Base-by-base conservation (phyloP, 2,888 invertebrate species). In the Drosophila formosana region DNA sequence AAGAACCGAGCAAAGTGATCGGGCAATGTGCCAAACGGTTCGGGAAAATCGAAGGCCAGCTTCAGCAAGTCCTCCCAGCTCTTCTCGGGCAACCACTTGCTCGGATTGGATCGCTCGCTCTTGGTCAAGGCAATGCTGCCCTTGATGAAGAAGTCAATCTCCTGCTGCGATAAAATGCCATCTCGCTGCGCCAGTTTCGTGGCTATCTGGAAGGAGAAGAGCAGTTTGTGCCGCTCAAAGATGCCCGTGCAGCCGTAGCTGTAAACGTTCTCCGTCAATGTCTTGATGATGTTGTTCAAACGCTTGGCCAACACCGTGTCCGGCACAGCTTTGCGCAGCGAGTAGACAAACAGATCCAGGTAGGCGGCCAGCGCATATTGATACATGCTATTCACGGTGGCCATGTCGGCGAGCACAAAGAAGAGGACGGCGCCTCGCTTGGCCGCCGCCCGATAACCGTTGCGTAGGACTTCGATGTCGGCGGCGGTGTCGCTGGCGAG, bases 201-300 rank as follows among this genome's bases (percentile, higher is more conserved):
- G 68, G 97, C 95, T 93, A 98, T 97, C 95, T 97, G 97, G 92
- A 98, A 97, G 0, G 98, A 98, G 91, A 95, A 98, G 25, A 98
- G 93, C 34, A 98, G 93, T 91, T 98, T 98, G 93, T 98, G 98
- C 46, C 95, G 95, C 91, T 98, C 97, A 92, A 98, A 98, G 78
- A 98, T 96, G 56, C 98, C 97, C 28, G 97, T 97, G 87, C 98
- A 98, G 2, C 97, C 98, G 83, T 97, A 98, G 87, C 96, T 96
- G 88, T 98, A 98, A 0, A 98, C 95, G 89, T 96, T 97, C 88
- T 96, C 96, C 0, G 98, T 98, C 39, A 98, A 93, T 76, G 95
- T 96, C 56, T 95, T 95, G 71, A 97, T 96, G 66, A 98, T 97
- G 89, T 98, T 98, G 43, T 92, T 93, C 50, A 98, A 92, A 7